phyloP scores from a whole-genome alignment of 2,888 invertebrate genomes.

The Agrotis ipsilon region DNA sequence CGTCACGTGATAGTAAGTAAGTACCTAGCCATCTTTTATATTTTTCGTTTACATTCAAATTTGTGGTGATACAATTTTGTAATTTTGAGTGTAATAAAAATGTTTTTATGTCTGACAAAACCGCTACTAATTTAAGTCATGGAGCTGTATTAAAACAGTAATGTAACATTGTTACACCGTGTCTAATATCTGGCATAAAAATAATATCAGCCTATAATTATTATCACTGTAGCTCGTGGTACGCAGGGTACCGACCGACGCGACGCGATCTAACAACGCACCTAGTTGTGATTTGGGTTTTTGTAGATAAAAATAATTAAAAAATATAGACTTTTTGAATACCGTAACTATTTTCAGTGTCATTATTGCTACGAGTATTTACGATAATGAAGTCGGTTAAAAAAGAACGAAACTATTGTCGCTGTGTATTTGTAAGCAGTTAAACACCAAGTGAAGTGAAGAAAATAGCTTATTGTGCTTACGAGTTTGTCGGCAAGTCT shows the following conservation, averaged over 20 bases:
- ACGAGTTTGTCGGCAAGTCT: constrained; percentile 41
- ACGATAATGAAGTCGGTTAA: too few species aligned
- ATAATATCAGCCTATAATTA: constrained; percentile 15
- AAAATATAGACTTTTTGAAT: too few species aligned
- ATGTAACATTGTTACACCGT: constrained; percentile 11
- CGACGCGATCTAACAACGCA: too few species aligned
- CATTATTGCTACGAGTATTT: not conserved
- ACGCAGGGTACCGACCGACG: too few species aligned
- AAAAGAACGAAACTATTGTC: not conserved
- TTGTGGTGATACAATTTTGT: constrained; percentile 22
- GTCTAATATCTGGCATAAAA: constrained; percentile 22
- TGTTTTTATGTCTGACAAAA: constrained; percentile 30
- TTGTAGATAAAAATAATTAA: too few species aligned
- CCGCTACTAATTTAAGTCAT: constrained; percentile 30
- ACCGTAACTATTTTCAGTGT: not conserved
- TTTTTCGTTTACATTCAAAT: constrained; percentile 23
- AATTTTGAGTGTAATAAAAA: constrained; percentile 42
- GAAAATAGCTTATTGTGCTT: constrained; percentile 41
- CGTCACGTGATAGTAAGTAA: constrained; percentile 32
- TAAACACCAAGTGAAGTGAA: constrained; percentile 36
- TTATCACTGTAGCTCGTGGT: constrained; percentile 8
- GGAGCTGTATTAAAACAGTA: constrained; percentile 27
- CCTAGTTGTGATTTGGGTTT: not conserved
- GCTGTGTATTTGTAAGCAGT: not conserved
- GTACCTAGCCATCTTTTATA: constrained; percentile 30